Evolutionary conservation across 2,113 vertebrate species (phyloP).

Genomic region (Phalacrocorax aristotelis): DNA sequence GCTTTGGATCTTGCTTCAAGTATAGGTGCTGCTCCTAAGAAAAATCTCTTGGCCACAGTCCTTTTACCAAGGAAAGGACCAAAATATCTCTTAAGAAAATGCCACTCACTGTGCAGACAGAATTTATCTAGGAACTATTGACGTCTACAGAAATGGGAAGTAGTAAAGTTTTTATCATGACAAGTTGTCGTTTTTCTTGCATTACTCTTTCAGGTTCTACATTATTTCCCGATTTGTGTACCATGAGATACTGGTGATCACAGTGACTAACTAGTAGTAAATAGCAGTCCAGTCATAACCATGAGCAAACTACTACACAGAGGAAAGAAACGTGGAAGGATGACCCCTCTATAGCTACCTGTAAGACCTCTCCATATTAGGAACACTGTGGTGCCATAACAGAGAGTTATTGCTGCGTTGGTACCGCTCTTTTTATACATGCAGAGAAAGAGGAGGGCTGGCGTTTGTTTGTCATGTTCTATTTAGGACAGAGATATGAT

Average conservation of each 20-base stretch:
- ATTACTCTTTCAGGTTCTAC: neutral
- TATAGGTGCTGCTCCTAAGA: neutral
- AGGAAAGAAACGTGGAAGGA: neutral
- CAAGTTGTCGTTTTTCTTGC: neutral
- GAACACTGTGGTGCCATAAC: neutral
- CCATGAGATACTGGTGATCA: neutral
- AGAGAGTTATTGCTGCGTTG: neutral
- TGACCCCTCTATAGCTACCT: neutral
- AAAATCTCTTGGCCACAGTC: neutral
- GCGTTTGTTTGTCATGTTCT: neutral
- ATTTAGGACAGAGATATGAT: neutral
- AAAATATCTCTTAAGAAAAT: neutral
- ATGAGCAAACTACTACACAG: neutral
- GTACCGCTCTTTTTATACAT: neutral
- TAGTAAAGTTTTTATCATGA: neutral
- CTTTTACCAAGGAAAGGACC: neutral
- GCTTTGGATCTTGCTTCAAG: neutral
- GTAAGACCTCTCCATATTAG: neutral
- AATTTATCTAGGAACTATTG: neutral
- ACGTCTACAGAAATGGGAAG: neutral
- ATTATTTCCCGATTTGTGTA: neutral
- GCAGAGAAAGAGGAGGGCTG: fast-evolving
- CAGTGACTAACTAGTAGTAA: neutral
- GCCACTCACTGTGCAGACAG: neutral
- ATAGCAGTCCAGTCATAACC: neutral